phyloP scores from a whole-genome alignment of 1,140 invertebrate genomes.

The Hermetia illucens region DNA sequence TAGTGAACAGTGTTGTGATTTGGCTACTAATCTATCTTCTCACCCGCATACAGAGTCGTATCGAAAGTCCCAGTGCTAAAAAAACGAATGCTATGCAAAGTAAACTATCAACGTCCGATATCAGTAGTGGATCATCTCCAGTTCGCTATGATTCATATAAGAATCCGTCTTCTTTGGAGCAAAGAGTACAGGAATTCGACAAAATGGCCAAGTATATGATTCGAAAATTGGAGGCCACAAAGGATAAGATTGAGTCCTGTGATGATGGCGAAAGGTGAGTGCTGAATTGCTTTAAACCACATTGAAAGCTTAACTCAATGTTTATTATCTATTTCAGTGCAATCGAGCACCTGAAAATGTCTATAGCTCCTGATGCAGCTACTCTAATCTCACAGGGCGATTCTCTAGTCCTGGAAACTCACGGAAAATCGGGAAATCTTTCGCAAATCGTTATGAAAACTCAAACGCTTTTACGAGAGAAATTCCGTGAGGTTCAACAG shows the following conservation, averaged over 20 bases:
- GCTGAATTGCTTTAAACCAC: background rate
- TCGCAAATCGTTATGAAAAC: slow-evolving; percentile 24
- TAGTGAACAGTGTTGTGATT: too few relatives aligned
- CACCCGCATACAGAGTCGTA: slow-evolving; percentile 26
- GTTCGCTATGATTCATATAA: slow-evolving; percentile 14
- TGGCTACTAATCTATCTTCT: too few relatives aligned
- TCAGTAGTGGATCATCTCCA: background rate
- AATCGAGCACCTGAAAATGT: slow-evolving; percentile 22
- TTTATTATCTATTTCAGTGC: slow-evolving; percentile 8
- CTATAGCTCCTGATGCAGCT: slow-evolving; percentile 60
- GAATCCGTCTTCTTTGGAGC: slow-evolving; percentile 13
- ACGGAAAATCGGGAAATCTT: slow-evolving; percentile 29
- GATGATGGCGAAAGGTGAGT: slow-evolving; percentile 40
- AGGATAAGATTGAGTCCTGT: slow-evolving; percentile 47
- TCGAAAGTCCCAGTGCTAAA: slow-evolving; percentile 22
- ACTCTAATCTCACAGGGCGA: slow-evolving; percentile 65
- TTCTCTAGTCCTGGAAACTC: slow-evolving; percentile 51
- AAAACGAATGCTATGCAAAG: slow-evolving; percentile 21
- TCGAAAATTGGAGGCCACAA: slow-evolving; percentile 48
- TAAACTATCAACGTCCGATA: slow-evolving; percentile 15
- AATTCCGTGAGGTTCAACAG: slow-evolving; percentile 27
- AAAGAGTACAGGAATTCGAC: slow-evolving; percentile 36
- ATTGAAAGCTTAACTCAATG: too few relatives aligned
- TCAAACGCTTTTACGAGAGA: slow-evolving; percentile 25
- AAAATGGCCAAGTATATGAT: slow-evolving; percentile 45